Percentiles rank a stretch among this genome's conserved stretches.
Conservation (phyloP, 2,797 vertebrate species). For the Coendou prehensilis region DNA sequence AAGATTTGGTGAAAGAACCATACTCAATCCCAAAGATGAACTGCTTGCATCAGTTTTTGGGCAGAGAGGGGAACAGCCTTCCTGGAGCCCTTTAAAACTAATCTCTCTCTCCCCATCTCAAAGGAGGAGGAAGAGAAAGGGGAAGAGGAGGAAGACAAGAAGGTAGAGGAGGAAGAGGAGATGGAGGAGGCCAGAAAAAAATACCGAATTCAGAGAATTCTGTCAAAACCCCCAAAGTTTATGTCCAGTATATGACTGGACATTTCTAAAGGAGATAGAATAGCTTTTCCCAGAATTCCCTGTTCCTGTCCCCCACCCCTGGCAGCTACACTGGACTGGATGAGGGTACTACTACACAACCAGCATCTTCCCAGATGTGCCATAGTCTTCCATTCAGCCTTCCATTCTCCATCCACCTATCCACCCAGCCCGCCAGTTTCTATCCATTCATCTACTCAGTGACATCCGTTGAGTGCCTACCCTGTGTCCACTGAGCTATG, state of each 20-base stretch:
- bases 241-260: neutral
- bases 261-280: neutral
- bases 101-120: neutral
- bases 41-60: neutral
- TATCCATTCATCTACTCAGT: neutral
- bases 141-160: neutral
- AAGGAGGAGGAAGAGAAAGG: neutral
- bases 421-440: neutral
- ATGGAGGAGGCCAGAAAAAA: neutral
- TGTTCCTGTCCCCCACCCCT: neutral
- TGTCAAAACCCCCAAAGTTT: neutral
- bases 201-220: neutral
- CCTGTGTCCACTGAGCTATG: neutral
- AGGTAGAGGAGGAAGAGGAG: neutral
- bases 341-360: neutral
- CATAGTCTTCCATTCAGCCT: neutral
- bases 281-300: slow-evolving; percentile 12
- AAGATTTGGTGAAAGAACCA: neutral
- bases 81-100: neutral
- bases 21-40: neutral
- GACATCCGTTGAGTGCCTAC: neutral
- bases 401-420: neutral
- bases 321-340: neutral
- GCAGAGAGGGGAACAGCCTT: neutral
- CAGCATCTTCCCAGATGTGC: neutral